These are phyloP conservation scores for Melanogrammus aeglefinus DNA, from an alignment of 2,797 vertebrate species.

Conservation along the genomic window DNA sequence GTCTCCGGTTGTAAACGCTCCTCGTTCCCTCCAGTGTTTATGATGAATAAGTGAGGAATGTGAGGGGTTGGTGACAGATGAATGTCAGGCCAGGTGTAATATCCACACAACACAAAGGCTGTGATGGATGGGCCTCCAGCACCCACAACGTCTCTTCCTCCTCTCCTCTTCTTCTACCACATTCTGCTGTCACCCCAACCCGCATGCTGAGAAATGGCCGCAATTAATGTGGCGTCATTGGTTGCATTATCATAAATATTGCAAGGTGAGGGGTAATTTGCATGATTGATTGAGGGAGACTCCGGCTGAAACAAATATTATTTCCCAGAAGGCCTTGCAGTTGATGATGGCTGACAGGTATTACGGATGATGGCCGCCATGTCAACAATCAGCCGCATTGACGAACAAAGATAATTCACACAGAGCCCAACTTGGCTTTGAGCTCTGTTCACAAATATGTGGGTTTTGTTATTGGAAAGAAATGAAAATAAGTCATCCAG, in stretches of 20 bases:
- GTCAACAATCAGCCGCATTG: conserved; percentile 10
- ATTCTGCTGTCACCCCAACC: conserved; percentile 50
- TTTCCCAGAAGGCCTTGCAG: conserved; percentile 15
- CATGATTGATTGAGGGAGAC: conserved; percentile 59
- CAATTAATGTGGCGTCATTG: conserved; percentile 59
- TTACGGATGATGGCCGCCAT: conserved; percentile 14
- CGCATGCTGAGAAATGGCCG: conserved; percentile 59
- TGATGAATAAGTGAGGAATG: conserved; percentile 3
- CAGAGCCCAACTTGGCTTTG: not conserved
- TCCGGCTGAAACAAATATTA: conserved; percentile 50
- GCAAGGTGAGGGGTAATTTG: conserved; percentile 64
- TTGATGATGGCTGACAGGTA: conserved; percentile 7
- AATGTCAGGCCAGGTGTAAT: conserved; percentile 39
- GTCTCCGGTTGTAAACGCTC: not conserved
- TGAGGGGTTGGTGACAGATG: conserved; percentile 20
- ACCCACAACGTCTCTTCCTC: conserved; percentile 6
- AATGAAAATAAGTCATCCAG: not conserved
- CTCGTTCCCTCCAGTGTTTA: not conserved
- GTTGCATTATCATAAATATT: conserved; percentile 65
- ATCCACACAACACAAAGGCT: conserved; percentile 44
- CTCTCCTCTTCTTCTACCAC: conserved; percentile 23
- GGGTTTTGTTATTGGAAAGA: not conserved
- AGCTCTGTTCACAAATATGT: not conserved
- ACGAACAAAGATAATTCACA: not conserved
- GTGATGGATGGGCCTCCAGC: conserved; percentile 47